Percentiles rank a stretch among this genome's conserved stretches.
These are phyloP conservation scores for Nemotelus pantherinus DNA, from an alignment of 2,888 invertebrate species.

Conservation along the genomic window DNA sequence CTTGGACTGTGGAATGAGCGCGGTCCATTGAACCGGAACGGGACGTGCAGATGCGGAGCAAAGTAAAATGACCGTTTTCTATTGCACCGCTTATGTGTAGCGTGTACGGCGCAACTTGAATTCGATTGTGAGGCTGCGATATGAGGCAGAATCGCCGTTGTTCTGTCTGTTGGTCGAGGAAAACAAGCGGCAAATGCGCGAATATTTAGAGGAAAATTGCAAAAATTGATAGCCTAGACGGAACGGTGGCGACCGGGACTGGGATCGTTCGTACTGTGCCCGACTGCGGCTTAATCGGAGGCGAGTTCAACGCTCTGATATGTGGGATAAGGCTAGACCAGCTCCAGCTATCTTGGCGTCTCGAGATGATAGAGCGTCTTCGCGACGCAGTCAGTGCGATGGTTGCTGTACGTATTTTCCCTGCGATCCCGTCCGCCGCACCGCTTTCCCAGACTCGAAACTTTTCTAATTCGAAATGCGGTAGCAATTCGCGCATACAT, in stretches of 20 bases:
- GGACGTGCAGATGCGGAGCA: too few relatives aligned
- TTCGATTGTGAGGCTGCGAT: too few relatives aligned
- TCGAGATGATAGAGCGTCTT: background rate
- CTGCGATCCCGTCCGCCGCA: background rate
- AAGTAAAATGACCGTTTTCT: too few relatives aligned
- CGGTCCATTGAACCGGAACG: too few relatives aligned
- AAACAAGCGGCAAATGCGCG: too few relatives aligned
- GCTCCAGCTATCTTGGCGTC: conserved; percentile 24
- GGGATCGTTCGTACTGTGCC: too few relatives aligned
- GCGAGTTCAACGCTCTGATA: conserved; percentile 40
- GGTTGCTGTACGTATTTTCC: background rate
- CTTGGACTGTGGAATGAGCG: too few relatives aligned
- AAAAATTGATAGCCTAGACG: conserved; percentile 27
- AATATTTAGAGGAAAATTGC: conserved; percentile 11
- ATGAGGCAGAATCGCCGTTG: too few relatives aligned
- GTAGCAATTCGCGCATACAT: conserved; percentile 23
- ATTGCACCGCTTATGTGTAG: too few relatives aligned
- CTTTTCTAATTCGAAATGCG: conserved; percentile 36
- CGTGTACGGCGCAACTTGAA: too few relatives aligned
- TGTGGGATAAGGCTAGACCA: conserved; percentile 37
- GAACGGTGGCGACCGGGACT: background rate
- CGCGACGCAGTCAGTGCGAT: background rate
- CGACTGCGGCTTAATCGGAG: background rate
- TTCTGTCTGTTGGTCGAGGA: too few relatives aligned
- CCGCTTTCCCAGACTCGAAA: background rate